Conservation (phyloP, 2,797 vertebrate genomes). For the Ptychobarbus kaznakovi region DNA sequence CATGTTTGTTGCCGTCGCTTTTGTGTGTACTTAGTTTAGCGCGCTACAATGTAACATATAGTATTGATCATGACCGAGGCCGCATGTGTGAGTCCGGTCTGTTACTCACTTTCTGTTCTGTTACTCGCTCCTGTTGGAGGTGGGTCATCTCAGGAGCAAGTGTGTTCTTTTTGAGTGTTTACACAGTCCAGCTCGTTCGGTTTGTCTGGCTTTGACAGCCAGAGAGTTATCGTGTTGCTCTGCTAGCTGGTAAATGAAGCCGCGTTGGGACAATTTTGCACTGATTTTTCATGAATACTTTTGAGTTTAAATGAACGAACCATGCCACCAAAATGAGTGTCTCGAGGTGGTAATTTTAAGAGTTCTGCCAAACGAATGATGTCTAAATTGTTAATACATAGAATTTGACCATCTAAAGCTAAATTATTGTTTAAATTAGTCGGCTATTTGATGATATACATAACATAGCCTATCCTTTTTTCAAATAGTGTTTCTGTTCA, state of each 20-base stretch:
- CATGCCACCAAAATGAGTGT: not conserved
- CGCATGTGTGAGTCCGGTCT: not conserved
- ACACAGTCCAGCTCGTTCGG: not conserved
- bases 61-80: constrained; percentile 25
- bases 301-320: not conserved
- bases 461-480: not conserved
- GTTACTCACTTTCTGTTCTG: constrained; percentile 5
- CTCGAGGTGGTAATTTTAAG: not conserved
- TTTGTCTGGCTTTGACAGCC: constrained; percentile 20
- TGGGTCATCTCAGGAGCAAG: constrained; percentile 14
- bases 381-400: not conserved
- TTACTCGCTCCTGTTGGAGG: not conserved
- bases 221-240: not conserved
- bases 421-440: not conserved
- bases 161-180: constrained; percentile 15
- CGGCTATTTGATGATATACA: too few relatives aligned
- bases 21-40: constrained; percentile 67
- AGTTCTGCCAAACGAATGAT: not conserved
- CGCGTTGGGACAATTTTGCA: not conserved
- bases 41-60: constrained; percentile 39
- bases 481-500: not conserved
- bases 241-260: not conserved
- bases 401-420: not conserved
- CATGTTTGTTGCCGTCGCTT: constrained; percentile 63
- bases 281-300: not conserved